Base-by-base conservation (phyloP, 2,888 invertebrate species). In the Euzetes globulus region DNA sequence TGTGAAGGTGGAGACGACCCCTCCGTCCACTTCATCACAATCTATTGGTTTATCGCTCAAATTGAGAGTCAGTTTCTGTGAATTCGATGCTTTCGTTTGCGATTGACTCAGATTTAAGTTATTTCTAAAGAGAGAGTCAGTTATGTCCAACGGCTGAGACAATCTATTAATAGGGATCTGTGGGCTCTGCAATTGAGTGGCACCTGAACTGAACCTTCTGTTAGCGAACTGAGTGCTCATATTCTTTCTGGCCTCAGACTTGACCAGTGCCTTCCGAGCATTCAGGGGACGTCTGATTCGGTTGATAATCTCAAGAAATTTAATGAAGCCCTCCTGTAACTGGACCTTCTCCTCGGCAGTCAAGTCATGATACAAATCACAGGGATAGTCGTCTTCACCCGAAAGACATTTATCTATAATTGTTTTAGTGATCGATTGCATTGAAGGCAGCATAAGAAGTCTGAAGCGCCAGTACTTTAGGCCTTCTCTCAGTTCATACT, bases 391-490 rank as follows among this genome's bases (percentile, higher is more conserved):
- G 74, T 91, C 91, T 81, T 82, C 78, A n/a, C 60, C 65, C 15
- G 50, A 41, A 37, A 37, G 58, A 55, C 58, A 60, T 37, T 50
- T 68, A 80, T 82, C 81, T 13, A 91, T 84, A 74, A 92, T 91
- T 80, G 88, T 88, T 81, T 90, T 89, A 4, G 86, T 85, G 0
- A 90, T 91, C 17, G 88, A 86, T 81, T 91, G 92, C 80, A 88
- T 89, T 72, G 90, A 85, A 0, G 96, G 96, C 72, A 98, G 82
- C 1, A 97, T 84, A 78, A 94, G 90, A 78, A 96, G 91, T 65
- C 96, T 88, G 82, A 94, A 92, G 76, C 96, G 87, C 93, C 93
- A 94, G 82, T 90, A 94, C 82, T 94, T 94, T 33, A 91, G 84
- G 15, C 75, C 60, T 73, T 94, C 93, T 77, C 89, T 89, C 37